Evolutionary conservation across 2,797 vertebrate genomes (phyloP), one percentile per base, ranked within the genome.

Genomic region (Tangara arthus): DNA sequence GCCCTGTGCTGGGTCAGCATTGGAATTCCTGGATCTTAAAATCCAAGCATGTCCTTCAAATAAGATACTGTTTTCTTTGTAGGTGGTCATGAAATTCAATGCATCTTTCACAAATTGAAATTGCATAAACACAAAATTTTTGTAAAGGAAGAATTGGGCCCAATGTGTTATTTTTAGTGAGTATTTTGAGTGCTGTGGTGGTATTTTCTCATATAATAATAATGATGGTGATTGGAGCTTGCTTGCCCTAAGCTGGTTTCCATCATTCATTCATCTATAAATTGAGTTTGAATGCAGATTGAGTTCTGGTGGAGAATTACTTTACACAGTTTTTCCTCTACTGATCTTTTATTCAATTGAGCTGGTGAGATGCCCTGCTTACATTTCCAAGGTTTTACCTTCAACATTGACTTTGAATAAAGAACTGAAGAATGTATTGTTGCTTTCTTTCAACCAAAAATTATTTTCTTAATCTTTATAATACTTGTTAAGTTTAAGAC

Each of bases 291-390:
- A 90, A 94, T 91, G 77, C 73, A 93, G 66, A 80, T 27, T 68
- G 66, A 72, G 20, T 75, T 82, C 37, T 76, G 83, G 59, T 66
- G 64, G 59, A 82, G 41, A 87, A 93, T 81, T 87, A 57, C 87
- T 94, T 94, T 77, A 92, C 63, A 41, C 39, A 80, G 50, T 37
- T 80, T 93, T 94, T 65, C 42, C 30, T 34, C 24, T 69, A 76
- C 81, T 93, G 53, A 93, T 93, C 87, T 93, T 95, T 92, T 93
- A 91, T 93, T 95, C 68, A 85, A 1, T 7, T 78, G 61, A 81
- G 46, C 37, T 91, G 39, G n/a, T 92, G 52, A 79, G 73, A 80
- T 61, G 26, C 30, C 55, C 56, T 76, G 52, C 61, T 89, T 90
- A 46, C 20, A 24, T 80, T 91, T 90, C 71, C 64, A 89, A 82